Conservation (phyloP, 2,888 invertebrate genomes). For the Polietes domitor region DNA sequence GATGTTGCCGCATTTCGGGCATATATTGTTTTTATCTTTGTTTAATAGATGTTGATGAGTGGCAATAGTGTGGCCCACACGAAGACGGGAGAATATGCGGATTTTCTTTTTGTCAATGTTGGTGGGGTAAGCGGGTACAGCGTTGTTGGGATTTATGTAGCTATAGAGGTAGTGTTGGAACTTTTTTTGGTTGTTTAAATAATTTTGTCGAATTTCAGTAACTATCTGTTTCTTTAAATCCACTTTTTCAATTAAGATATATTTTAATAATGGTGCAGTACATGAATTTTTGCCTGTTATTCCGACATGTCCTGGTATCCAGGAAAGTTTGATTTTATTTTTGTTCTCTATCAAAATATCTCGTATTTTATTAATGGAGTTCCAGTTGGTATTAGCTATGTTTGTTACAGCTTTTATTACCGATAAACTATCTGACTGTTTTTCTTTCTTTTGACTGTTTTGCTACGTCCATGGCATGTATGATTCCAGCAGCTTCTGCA, state of each 20-base stretch:
- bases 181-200: neutral
- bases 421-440: neutral
- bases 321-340: constrained; percentile 71
- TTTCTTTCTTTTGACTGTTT: neutral
- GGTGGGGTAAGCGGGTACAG: neutral
- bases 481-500: neutral
- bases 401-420: constrained; percentile 8
- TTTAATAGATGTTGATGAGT: too few relatives aligned
- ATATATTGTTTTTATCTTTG: too few relatives aligned
- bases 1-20: too few relatives aligned
- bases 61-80: too few relatives aligned
- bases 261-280: neutral
- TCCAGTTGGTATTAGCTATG: neutral
- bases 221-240: neutral
- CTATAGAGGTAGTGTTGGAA: neutral
- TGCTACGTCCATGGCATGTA: neutral
- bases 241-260: neutral
- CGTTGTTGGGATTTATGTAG: neutral
- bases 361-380: constrained; percentile 3
- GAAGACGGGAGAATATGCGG: too few relatives aligned
- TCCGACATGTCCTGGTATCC: constrained; percentile 79
- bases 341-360: neutral
- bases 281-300: constrained; percentile 24
- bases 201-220: too few relatives aligned
- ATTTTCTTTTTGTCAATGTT: too few relatives aligned